Percentiles rank a stretch among this genome's conserved stretches.
Evolutionary conservation across 2,113 vertebrate species (phyloP).

Genomic region (Chiloscyllium plagiosum): DNA sequence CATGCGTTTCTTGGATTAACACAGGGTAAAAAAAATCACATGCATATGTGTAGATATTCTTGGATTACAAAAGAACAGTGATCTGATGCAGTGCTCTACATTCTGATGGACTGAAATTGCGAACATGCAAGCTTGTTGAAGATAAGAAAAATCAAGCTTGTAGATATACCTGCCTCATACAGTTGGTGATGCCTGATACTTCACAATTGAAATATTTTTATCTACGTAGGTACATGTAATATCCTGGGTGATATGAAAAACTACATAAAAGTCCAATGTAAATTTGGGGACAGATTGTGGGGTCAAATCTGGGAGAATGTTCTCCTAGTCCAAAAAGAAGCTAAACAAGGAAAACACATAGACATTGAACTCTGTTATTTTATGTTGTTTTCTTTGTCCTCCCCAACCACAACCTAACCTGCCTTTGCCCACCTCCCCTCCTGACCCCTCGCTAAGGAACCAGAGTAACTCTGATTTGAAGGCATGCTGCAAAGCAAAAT

Average conservation of each 20-base stretch:
- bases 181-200: background rate
- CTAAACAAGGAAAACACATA: background rate
- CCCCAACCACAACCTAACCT: background rate
- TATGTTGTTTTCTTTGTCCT: background rate
- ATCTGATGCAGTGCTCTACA: too few relatives aligned
- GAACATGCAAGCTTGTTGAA: too few relatives aligned
- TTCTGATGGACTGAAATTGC: too few relatives aligned
- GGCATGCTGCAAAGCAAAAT: background rate
- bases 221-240: background rate
- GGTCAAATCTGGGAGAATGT: background rate
- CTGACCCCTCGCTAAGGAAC: background rate
- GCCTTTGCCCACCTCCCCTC: background rate
- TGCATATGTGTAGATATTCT: too few relatives aligned
- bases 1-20: too few relatives aligned
- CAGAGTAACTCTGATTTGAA: background rate
- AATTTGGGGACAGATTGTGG: background rate
- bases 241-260: background rate
- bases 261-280: background rate
- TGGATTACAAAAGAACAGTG: too few relatives aligned
- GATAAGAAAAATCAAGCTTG: too few relatives aligned
- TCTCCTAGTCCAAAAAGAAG: background rate
- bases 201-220: background rate
- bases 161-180: background rate
- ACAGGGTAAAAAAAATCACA: too few relatives aligned
- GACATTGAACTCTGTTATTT: background rate